Conservation (phyloP, 2,797 vertebrate species). For the Myripristis murdjan region DNA sequence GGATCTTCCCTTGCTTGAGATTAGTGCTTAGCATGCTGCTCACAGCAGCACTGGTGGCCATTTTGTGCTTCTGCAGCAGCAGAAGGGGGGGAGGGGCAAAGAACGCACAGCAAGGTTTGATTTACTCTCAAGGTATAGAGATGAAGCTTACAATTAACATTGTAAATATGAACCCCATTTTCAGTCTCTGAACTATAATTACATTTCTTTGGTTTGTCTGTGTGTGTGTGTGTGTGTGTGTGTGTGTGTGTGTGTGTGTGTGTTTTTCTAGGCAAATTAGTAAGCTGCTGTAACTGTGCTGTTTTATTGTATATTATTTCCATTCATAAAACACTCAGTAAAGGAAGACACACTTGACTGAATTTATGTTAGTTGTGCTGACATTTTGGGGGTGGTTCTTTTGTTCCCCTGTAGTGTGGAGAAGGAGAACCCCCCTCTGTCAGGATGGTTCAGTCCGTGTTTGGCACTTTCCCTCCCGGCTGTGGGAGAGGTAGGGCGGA, state of each 20-base stretch:
- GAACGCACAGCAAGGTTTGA: slow-evolving; percentile 28
- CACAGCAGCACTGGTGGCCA: slow-evolving; percentile 79
- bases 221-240: too few relatives aligned
- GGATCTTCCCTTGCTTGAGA: slow-evolving; percentile 54
- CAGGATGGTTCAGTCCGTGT: slow-evolving; percentile 76
- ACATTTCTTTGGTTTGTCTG: background rate
- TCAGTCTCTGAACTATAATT: background rate
- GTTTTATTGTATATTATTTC: background rate
- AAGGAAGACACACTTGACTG: background rate
- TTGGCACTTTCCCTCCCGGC: slow-evolving; percentile 51
- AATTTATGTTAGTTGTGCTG: background rate
- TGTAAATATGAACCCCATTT: background rate
- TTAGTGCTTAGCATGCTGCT: slow-evolving; percentile 69
- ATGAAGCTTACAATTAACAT: slow-evolving; percentile 15
- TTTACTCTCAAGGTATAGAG: slow-evolving; percentile 11
- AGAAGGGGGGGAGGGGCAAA: slow-evolving; percentile 65
- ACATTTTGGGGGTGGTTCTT: slow-evolving; percentile 25
- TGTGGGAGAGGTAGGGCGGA: slow-evolving; percentile 56
- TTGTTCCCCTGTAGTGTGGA: slow-evolving; percentile 40
- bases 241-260: too few relatives aligned
- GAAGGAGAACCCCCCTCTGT: slow-evolving; percentile 41
- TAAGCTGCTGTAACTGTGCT: background rate
- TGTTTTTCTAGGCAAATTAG: background rate
- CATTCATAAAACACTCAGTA: background rate
- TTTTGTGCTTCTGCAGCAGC: slow-evolving; percentile 78